Percentiles rank a stretch among this genome's conserved stretches.
phyloP scores from a whole-genome alignment of 2,797 vertebrate species.

The Sternotherus odoratus region DNA sequence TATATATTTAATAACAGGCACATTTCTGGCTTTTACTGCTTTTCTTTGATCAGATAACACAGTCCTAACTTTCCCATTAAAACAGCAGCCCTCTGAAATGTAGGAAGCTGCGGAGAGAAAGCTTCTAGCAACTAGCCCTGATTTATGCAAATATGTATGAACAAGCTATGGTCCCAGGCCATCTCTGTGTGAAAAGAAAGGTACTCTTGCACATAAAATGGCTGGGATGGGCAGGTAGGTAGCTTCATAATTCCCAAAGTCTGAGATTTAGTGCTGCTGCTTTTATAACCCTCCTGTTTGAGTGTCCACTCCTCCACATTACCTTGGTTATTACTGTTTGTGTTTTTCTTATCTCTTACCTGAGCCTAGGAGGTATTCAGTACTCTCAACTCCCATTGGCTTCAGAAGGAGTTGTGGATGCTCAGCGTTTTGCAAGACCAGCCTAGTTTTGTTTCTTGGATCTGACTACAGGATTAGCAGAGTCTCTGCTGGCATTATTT shows the following conservation, averaged over 20 bases:
- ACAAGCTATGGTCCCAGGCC: neutral
- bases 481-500: neutral
- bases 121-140: neutral
- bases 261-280: neutral
- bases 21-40: rapidly evolving
- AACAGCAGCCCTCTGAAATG: neutral
- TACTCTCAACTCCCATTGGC: neutral
- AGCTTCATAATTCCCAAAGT: neutral
- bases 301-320: neutral
- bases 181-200: rapidly evolving
- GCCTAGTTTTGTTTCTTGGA: rapidly evolving
- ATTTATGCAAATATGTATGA: rapidly evolving
- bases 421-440: neutral
- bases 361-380: neutral
- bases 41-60: neutral
- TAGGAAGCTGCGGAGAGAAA: neutral
- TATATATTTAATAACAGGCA: neutral
- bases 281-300: rapidly evolving
- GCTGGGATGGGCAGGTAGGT: neutral
- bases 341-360: neutral
- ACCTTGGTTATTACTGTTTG: rapidly evolving
- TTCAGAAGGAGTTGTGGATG: neutral
- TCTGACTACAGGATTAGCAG: rapidly evolving
- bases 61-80: neutral
- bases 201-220: neutral